Percentiles rank a stretch among this genome's conserved stretches.
Evolutionary conservation across 1,140 invertebrate genomes (phyloP).

Genomic region (Lepidurus apus): DNA sequence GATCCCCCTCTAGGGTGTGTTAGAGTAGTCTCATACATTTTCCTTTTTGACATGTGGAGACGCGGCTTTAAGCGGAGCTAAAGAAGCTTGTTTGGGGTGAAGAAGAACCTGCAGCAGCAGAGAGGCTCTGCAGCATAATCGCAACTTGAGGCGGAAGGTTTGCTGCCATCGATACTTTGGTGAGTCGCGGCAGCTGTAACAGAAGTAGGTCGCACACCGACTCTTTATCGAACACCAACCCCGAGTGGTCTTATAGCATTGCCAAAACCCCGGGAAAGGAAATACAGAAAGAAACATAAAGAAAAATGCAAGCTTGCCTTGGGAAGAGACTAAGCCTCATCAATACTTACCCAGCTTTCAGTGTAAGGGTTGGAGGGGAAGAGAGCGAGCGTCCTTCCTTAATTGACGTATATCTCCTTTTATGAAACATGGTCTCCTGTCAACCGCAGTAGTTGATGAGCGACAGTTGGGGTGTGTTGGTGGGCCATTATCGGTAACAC

Average conservation of each 20-base stretch:
- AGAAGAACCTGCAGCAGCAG: neutral
- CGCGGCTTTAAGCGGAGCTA: neutral
- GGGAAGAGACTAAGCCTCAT: neutral
- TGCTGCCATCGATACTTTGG: neutral
- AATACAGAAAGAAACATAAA: neutral
- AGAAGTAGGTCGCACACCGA: neutral
- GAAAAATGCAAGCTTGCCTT: neutral
- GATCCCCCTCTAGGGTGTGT: constrained; percentile 14
- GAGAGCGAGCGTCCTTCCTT: neutral
- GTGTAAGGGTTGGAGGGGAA: neutral
- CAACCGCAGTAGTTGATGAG: constrained; percentile 21
- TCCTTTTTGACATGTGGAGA: constrained; percentile 16
- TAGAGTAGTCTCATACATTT: constrained; percentile 19
- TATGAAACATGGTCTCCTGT: constrained; percentile 22
- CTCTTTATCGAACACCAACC: neutral
- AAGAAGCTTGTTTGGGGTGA: neutral
- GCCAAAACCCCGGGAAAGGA: neutral
- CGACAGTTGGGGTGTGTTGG: constrained; percentile 20
- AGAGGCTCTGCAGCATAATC: neutral
- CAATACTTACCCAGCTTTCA: neutral
- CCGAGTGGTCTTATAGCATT: neutral
- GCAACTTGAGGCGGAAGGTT: constrained; percentile 10
- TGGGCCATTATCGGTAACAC: constrained; percentile 8
- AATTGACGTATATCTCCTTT: constrained; percentile 19
- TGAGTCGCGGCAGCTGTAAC: neutral